phyloP scores from a whole-genome alignment of 2,113 vertebrate species.

The Colistium nudipinnis region DNA sequence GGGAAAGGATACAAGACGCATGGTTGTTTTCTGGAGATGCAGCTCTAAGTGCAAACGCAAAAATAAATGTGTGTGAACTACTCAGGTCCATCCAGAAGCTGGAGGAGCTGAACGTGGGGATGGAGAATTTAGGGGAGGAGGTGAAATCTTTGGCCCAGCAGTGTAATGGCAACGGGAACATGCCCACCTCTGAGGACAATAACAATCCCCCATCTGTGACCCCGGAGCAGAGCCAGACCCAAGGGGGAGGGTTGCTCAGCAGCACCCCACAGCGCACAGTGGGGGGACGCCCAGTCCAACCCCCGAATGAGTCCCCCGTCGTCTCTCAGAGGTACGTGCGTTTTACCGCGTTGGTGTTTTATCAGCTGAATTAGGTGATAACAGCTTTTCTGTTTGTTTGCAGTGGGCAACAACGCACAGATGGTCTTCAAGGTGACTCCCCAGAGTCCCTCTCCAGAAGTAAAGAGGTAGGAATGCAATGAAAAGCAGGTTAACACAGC shows the following conservation, averaged over 20 bases:
- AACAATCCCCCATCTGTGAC: conserved; percentile 70
- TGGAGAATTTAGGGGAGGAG: conserved; percentile 91
- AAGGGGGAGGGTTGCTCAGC: conserved; percentile 78
- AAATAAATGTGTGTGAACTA: background rate
- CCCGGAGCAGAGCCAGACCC: conserved; percentile 75
- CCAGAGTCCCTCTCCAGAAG: conserved; percentile 57
- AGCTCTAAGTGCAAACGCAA: background rate
- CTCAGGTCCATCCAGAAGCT: conserved; percentile 96
- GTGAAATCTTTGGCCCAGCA: conserved; percentile 88
- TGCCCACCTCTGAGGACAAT: conserved; percentile 66
- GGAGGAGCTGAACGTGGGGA: conserved; percentile 96
- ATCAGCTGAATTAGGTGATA: background rate
- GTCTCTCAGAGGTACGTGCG: conserved; percentile 79
- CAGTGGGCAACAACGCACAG: conserved; percentile 66
- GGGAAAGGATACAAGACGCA: too few relatives aligned
- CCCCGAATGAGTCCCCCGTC: conserved; percentile 89
- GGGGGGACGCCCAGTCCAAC: conserved; percentile 74
- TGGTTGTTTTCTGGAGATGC: background rate
- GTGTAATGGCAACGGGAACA: conserved; percentile 81
- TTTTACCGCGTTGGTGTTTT: background rate
- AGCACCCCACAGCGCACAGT: conserved; percentile 87
- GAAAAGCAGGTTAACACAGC: background rate
- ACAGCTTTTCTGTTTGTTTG: conserved; percentile 1
- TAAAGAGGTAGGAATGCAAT: conserved; percentile 63
- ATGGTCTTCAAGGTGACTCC: conserved; percentile 47